Base-by-base conservation (phyloP, 2,888 invertebrate species). In the Drosophila austrosaltans region DNA sequence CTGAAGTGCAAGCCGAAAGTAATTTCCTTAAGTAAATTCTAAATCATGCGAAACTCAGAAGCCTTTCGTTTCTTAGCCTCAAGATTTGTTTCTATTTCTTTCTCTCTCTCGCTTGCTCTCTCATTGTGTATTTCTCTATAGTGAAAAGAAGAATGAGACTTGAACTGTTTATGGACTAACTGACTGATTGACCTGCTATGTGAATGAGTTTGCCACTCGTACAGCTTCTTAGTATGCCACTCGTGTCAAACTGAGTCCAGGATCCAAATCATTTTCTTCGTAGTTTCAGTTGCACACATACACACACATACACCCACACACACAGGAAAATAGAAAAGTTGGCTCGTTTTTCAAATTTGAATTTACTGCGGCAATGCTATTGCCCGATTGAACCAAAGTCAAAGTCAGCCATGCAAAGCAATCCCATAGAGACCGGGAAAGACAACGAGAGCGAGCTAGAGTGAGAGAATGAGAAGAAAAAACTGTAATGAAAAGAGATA, bases 341-440 rank as follows among this genome's bases (percentile, higher is more conserved):
- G 70, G 39, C 75, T 75, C 75, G 75, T 75, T 74, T 75, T 75
- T 75, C 75, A 75, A 75, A 75, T 75, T 75, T 75, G 75, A 75
- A 75, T 75, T 75, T 75, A 75, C 70, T 75, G 75, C 70, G 53
- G 22, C 10, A 36, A 48, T 65, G 44, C 61, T 61, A 6, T 22
- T 61, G 56, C 54, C 40, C 72, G 67, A 63, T 72, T 72, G 44
- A 62, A 60, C 61, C 75, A 74, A 39, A 22, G 69, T 75, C 68
- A 58, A 60, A 74, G 73, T 57, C 60, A 74, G 69, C 64, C 63
- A 60, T 57, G 75, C 61, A 65, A 22, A 40, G n/a, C 68, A 36
- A 36, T 36, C 3, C 8, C 2, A 36, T 25, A 36, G 36, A 36
- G 8, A 2, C 8, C 22, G 25, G 8, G 12, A 22, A 3, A 56